Percentiles rank a stretch among this genome's conserved stretches.
phyloP scores from a whole-genome alignment of 1,140 invertebrate genomes.

The Daktulosphaira vitifoliae region DNA sequence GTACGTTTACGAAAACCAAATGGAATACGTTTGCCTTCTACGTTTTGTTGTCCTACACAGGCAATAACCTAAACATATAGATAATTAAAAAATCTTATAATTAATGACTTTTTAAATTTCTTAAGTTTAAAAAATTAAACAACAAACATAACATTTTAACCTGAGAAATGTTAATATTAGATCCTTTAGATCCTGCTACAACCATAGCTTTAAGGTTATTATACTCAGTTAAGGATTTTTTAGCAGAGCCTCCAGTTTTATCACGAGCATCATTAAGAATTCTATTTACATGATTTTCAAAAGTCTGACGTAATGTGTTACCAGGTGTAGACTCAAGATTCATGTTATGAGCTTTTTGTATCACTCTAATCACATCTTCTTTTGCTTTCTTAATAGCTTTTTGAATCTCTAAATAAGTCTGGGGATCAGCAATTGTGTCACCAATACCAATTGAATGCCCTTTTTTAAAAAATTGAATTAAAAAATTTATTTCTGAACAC shows the following conservation, averaged over 20 bases:
- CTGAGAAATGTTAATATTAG: constrained; percentile 99
- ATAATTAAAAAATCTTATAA: no score
- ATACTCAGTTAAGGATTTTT: constrained; percentile 95
- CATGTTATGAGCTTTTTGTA: constrained; percentile 99
- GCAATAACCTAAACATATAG: constrained; percentile 56
- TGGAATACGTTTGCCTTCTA: constrained; percentile 98
- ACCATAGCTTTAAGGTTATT: constrained; percentile 99
- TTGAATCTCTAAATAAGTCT: constrained; percentile 96
- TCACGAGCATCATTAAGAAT: constrained; percentile 99
- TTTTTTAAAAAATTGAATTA: constrained; percentile 34
- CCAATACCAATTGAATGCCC: constrained; percentile 96
- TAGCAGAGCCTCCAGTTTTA: constrained; percentile 96
- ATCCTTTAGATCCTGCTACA: constrained; percentile 97
- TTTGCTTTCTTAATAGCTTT: constrained; percentile 97
- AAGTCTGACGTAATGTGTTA: constrained; percentile 75
- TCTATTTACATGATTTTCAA: constrained; percentile 81
- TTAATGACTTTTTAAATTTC: no score
- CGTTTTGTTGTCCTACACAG: constrained; percentile 99
- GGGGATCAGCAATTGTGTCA: constrained; percentile 98
- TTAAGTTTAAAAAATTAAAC: no score
- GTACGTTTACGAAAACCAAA: constrained; percentile 97
- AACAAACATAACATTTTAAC: constrained; percentile 47
- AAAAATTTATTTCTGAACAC: no score
- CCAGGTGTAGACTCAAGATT: constrained; percentile 97
- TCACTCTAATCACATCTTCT: constrained; percentile 98